A percentile compares a stretch with the other conserved stretches of the same genome.
phyloP scores from a whole-genome alignment of 1,140 invertebrate genomes.

The Caenorhabditis brenneri region DNA sequence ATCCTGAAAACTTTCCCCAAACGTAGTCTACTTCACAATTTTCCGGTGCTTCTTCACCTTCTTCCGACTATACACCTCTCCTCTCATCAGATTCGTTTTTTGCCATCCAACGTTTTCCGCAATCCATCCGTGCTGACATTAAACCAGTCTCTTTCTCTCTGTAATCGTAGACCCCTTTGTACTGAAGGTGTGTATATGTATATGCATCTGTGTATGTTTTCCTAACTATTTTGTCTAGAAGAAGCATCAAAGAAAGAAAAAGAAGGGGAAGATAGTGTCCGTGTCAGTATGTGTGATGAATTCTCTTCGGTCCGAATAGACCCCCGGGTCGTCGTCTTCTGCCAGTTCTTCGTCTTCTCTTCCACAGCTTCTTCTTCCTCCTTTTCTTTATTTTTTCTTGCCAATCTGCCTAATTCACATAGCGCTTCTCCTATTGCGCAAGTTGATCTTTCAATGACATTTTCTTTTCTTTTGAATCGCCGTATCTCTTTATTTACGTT shows the following conservation, averaged over 20 bases:
- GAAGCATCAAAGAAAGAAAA: neutral
- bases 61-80: slow-evolving; percentile 20
- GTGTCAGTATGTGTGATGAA: slow-evolving; percentile 1
- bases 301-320: neutral
- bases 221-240: slow-evolving; percentile 21
- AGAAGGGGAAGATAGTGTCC: neutral
- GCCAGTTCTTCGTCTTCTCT: neutral
- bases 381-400: neutral
- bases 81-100: neutral
- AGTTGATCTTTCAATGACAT: slow-evolving; percentile 37
- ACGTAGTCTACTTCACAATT: neutral
- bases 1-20: neutral
- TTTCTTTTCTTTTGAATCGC: slow-evolving; percentile 11
- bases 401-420: slow-evolving; percentile 19
- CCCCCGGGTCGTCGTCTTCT: neutral
- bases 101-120: slow-evolving; percentile 10
- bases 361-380: neutral
- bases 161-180: slow-evolving; percentile 1
- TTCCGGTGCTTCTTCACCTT: neutral
- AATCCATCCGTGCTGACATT: slow-evolving; percentile 17
- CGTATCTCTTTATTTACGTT: slow-evolving; percentile 13
- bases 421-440: slow-evolving; percentile 3
- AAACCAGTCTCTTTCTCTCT: slow-evolving; percentile 24
- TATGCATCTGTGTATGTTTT: neutral
- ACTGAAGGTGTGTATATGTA: neutral